A percentile compares a stretch with the other conserved stretches of the same genome.
Conservation (phyloP, 2,113 vertebrate genomes). For the Notechis scutatus region DNA sequence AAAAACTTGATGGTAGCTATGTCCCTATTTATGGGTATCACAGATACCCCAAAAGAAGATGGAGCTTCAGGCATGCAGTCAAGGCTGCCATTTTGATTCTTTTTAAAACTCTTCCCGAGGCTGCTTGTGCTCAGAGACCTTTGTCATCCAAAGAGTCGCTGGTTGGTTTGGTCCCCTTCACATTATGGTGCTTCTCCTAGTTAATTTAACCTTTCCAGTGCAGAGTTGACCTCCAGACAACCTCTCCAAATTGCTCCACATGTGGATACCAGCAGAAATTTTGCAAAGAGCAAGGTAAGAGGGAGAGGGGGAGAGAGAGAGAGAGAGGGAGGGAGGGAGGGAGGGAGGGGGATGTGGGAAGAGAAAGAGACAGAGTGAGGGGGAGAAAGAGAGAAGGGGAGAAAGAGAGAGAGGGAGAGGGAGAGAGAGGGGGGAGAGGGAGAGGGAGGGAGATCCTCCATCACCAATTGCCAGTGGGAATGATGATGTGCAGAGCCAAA, state of each 20-base stretch:
- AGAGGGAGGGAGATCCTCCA: background rate
- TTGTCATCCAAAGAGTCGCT: no score
- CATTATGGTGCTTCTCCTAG: background rate
- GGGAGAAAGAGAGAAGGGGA: no score
- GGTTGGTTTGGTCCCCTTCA: background rate
- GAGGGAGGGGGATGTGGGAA: no score
- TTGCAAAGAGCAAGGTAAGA: background rate
- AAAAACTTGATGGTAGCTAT: no score
- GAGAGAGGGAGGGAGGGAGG: no score
- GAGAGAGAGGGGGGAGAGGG: no score
- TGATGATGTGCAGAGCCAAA: background rate
- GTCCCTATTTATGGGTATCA: no score
- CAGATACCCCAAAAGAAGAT: no score
- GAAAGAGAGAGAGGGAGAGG: no score
- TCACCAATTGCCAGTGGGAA: background rate
- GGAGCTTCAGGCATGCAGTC: no score
- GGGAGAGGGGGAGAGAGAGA: no score
- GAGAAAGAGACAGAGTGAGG: no score
- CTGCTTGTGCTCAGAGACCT: background rate
- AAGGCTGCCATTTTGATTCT: background rate
- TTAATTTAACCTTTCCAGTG: constrained; percentile 13
- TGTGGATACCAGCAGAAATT: constrained; percentile 38
- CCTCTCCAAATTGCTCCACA: constrained; percentile 14
- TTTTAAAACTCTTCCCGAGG: background rate
- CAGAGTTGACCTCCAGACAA: background rate